These are phyloP conservation scores for Allacma fusca DNA, from an alignment of 2,888 invertebrate species.

Conservation along the genomic window DNA sequence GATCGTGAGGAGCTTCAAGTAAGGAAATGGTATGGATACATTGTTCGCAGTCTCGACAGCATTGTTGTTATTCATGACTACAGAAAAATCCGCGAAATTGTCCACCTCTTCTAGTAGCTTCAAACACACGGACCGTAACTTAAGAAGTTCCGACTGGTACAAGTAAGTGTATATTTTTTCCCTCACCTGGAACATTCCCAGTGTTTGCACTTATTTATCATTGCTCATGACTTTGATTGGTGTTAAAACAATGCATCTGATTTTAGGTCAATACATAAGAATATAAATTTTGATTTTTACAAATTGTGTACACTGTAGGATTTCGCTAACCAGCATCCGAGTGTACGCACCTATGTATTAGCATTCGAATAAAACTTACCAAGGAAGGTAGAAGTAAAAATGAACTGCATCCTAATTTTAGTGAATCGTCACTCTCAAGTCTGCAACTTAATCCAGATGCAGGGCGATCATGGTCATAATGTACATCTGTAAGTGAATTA, in stretches of 20 bases:
- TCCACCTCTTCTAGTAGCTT: conserved; percentile 18
- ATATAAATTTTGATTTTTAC: no score
- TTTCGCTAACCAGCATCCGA: no score
- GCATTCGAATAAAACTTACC: conserved; percentile 22
- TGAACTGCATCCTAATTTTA: neutral
- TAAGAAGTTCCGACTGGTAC: conserved; percentile 9
- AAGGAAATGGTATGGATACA: conserved; percentile 31
- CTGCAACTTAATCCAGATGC: neutral
- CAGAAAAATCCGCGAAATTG: conserved; percentile 21
- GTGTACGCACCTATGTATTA: no score
- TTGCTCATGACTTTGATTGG: no score
- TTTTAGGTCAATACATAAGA: no score
- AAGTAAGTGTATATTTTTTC: conserved; percentile 36
- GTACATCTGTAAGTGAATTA: conserved; percentile 1
- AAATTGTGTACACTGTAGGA: no score
- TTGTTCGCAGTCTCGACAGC: neutral
- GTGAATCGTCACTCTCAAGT: neutral
- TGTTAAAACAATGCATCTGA: no score
- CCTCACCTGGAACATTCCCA: conserved; percentile 9
- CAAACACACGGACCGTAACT: conserved; percentile 25
- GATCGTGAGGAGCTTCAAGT: conserved; percentile 19
- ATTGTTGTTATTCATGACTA: conserved; percentile 23
- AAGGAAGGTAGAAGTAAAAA: conserved; percentile 27
- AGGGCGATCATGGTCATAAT: neutral
- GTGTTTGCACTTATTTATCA: no score